Base-by-base conservation (phyloP, 2,888 invertebrate genomes). In the Monopis laevigella region DNA sequence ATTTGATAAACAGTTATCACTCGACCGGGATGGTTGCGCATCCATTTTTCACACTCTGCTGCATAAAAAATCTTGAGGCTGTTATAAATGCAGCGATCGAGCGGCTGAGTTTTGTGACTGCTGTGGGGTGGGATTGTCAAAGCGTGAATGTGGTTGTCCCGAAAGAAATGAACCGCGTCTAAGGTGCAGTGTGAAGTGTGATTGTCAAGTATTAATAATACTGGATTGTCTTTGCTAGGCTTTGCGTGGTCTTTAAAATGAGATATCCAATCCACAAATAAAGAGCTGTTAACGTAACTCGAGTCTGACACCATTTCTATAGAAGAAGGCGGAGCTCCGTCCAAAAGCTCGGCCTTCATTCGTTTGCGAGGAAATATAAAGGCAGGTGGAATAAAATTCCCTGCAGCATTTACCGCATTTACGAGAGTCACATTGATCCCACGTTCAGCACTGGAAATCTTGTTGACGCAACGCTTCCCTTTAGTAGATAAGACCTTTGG, bases 21-120 rank as follows among this genome's bases (percentile, higher is more conserved):
- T 40, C 50, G 41, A 2, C 52, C 50, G 27, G 53, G 53, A 42
- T 54, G 44, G 39, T 50, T 50, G 2, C 45, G 28, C 17, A 52
- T 5, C 48, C 51, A 53, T 45, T 52, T 51, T 39, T 55, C 46
- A 46, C 50, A 50, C 41, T 50, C 48, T n/a, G 12, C 21, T 5
- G 46, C 36, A 32, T 46, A 52, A 38, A 36, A 48, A 11, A 18
- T 51, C 40, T 56, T 52, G n/a, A 50, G 13, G 16, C 14, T 43
- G 38, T 27, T 39, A 13, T 34, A 16, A 12, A 48, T 29, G 14
- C 43, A 27, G 12, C 43, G 14, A 30, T 49, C 49, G 7, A 50
- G 35, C 16, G 49, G 48, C 43, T 39, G 24, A n/a, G n/a, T n/a
- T n/a, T n/a, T n/a, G n/a, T n/a, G n/a, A n/a, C n/a, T n/a, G n/a